These are phyloP conservation scores for Achroia grisella DNA, from an alignment of 1,140 invertebrate genomes.

Conservation along the genomic window DNA sequence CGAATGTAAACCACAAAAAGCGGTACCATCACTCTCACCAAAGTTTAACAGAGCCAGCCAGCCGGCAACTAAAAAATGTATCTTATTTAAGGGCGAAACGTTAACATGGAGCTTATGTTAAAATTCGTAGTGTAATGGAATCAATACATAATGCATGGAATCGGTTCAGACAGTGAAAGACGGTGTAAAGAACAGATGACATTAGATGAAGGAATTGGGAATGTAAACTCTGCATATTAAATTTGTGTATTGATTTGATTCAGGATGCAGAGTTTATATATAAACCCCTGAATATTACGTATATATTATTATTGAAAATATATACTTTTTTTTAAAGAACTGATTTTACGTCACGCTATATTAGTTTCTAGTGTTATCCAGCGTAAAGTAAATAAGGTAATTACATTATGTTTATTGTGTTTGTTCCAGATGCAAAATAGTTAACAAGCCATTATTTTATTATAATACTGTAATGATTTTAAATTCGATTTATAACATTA, in stretches of 20 bases:
- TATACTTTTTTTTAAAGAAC: too few relatives aligned
- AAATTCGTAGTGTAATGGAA: conserved; percentile 70
- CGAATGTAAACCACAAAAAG: conserved; percentile 33
- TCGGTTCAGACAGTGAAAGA: conserved; percentile 61
- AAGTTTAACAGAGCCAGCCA: conserved; percentile 14
- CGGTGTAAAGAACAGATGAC: conserved; percentile 49
- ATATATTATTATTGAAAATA: too few relatives aligned
- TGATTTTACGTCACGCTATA: too few relatives aligned
- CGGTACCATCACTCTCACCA: conserved; percentile 13
- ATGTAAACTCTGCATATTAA: too few relatives aligned
- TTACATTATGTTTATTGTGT: too few relatives aligned
- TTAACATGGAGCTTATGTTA: conserved; percentile 68
- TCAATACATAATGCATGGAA: conserved; percentile 63
- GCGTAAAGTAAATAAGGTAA: too few relatives aligned
- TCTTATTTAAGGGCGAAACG: conserved; percentile 65
- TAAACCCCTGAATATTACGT: too few relatives aligned
- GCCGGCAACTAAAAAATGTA: conserved; percentile 48
- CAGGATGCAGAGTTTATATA: too few relatives aligned
- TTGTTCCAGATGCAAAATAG: too few relatives aligned
- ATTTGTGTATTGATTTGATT: too few relatives aligned
- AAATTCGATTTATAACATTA: conserved; percentile 32
- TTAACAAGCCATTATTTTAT: conserved; percentile 18
- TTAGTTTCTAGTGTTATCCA: too few relatives aligned
- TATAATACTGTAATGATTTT: conserved; percentile 30
- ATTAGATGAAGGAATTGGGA: conserved; percentile 39